These are phyloP conservation scores for Hyalella azteca DNA, from an alignment of 2,888 invertebrate genomes.

Conservation along the genomic window DNA sequence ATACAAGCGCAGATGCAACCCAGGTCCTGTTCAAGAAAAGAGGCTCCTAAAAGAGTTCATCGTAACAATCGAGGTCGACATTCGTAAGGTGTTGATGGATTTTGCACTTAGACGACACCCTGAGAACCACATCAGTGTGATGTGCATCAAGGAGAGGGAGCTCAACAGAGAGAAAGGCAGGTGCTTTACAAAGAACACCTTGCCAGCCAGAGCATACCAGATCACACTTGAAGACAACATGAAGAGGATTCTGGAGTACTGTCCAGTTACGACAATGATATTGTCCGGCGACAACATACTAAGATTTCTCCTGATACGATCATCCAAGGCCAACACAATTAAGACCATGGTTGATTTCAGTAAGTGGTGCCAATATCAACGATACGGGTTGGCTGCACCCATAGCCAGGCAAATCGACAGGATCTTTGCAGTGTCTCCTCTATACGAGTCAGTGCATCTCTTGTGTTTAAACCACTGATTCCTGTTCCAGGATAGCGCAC, in stretches of 20 bases:
- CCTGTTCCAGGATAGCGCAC: slow-evolving; percentile 13
- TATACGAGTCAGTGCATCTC: neutral
- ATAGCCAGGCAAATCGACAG: neutral
- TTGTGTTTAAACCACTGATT: neutral
- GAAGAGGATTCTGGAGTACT: neutral
- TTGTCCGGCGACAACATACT: neutral
- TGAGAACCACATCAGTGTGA: neutral
- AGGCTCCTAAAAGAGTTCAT: neutral
- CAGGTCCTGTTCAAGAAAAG: neutral
- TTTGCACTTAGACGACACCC: neutral
- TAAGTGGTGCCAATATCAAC: neutral
- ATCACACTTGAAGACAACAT: neutral
- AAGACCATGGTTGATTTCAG: neutral
- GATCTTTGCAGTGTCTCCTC: neutral
- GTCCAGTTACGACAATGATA: neutral
- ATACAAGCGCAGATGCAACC: neutral
- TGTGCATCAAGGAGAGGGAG: slow-evolving; percentile 24
- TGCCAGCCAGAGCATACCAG: neutral
- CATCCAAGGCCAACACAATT: no score
- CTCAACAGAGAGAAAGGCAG: neutral
- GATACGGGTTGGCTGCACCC: neutral
- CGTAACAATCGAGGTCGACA: neutral
- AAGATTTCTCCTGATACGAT: neutral
- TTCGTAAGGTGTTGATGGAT: neutral
- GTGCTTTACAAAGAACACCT: neutral